Evolutionary conservation across 2,113 vertebrate genomes (phyloP).

Genomic region (Saccopteryx bilineata): DNA sequence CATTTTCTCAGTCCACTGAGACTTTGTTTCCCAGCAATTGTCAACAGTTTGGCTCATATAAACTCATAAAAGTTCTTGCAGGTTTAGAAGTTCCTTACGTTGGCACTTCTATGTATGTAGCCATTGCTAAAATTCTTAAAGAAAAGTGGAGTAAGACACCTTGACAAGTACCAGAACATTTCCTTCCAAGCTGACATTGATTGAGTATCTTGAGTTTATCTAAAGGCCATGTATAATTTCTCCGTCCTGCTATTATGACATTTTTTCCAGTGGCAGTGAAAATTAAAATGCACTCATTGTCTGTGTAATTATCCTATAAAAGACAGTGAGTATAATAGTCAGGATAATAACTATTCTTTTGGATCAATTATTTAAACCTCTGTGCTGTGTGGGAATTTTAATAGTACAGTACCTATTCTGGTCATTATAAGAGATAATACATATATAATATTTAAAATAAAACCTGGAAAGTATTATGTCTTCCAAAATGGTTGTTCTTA

Average conservation of each 20-base stretch:
- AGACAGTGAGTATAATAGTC: neutral
- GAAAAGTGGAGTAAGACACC: neutral
- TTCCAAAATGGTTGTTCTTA: neutral
- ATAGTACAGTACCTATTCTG: neutral
- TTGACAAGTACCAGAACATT: neutral
- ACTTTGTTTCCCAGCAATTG: no score
- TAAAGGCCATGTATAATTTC: neutral
- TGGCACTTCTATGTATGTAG: neutral
- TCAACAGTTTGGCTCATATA: no score
- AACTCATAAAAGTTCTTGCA: no score
- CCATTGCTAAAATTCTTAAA: slow-evolving; percentile 11
- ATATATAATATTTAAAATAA: neutral
- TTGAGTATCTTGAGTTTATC: slow-evolving; percentile 20
- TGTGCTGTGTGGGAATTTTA: neutral
- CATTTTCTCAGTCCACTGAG: no score
- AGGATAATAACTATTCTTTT: neutral
- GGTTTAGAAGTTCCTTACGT: no score
- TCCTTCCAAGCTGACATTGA: neutral
- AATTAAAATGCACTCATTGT: neutral
- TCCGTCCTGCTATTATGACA: neutral
- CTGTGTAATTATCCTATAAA: neutral
- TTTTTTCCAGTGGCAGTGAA: neutral
- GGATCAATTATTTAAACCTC: neutral
- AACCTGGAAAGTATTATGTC: neutral
- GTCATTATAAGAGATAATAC: neutral